Base-by-base conservation (phyloP, 2,888 invertebrate species). In the Euplagia quadripunctaria region DNA sequence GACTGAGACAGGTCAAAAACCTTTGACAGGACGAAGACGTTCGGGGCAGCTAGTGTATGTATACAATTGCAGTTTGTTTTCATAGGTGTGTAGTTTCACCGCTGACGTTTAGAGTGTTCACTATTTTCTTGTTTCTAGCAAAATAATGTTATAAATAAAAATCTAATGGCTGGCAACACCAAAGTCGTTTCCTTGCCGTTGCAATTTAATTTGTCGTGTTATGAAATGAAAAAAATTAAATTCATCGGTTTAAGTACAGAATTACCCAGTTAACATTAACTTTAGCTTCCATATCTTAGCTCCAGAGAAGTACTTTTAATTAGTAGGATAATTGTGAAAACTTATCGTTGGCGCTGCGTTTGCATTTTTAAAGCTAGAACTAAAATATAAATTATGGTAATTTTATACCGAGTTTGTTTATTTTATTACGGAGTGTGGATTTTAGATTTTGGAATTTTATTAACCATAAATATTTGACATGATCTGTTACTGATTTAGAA, bases 321-420 rank as follows among this genome's bases (percentile, higher is more conserved):
- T 75, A 75, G 69, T 46, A 20, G 41, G 46, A 61, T 71, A 72
- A 72, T 72, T 72, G 64, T 43, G 41, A 20, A 72, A 74, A 73
- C 51, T 73, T 70, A 14, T 42, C 20, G n/a, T 66, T 67, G 7
- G 68, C 17, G 67, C 61, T 68, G 46, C 61, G 31, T 66, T 49
- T 49, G 20, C 72, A 46, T 66, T 65, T 66, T 73, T 70, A 61
- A 41, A 73, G 43, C 64, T 31, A 12, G 64, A 49, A 72, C 43
- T 63, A 70, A 71, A 76, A 72, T 76, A 68, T 71, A 75, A 64
- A 75, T 68, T 70, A 63, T 63, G 75, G 42, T 64, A 68, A 64
- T 69, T 61, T 61, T 49, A 9, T 12, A 61, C 42, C 14, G 31
- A 49, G 20, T n/a, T 68, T 12, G 20, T 61, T 61, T 31, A 7